These are phyloP conservation scores for Theodoxus fluviatilis DNA, from an alignment of 2,888 invertebrate genomes.

Conservation along the genomic window DNA sequence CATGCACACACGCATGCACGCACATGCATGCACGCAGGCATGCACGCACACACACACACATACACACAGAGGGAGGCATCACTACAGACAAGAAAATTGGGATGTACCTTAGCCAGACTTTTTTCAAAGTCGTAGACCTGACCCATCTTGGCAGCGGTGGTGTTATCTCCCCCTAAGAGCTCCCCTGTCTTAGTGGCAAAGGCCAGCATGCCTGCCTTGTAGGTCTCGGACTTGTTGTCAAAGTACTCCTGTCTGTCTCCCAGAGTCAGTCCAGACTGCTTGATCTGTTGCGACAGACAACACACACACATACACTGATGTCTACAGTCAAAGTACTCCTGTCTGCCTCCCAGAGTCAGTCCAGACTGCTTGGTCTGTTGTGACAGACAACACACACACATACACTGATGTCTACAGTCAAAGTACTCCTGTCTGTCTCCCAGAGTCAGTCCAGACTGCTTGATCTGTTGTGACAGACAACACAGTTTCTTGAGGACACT, in stretches of 20 bases:
- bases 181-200: conserved; percentile 38
- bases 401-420: background rate
- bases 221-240: conserved; percentile 35
- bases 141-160: conserved; percentile 34
- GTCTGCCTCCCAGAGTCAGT: conserved; percentile 42
- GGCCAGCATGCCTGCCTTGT: conserved; percentile 40
- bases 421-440: conserved; percentile 45
- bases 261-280: conserved; percentile 50
- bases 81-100: too few relatives aligned
- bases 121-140: conserved; percentile 54
- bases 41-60: too few relatives aligned
- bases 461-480: conserved; percentile 42
- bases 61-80: too few relatives aligned
- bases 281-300: conserved; percentile 42
- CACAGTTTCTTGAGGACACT: too few relatives aligned
- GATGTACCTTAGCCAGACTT: conserved; percentile 46
- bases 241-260: conserved; percentile 45
- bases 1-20: too few relatives aligned
- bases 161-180: conserved; percentile 44
- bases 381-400: conserved; percentile 15
- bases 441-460: conserved; percentile 50
- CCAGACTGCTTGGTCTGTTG: conserved; percentile 52
- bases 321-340: conserved; percentile 41
- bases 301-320: background rate
- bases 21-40: too few relatives aligned